Evolutionary conservation across 2,797 vertebrate species (phyloP), one percentile per base, ranked within the genome.

Genomic region (Gorsachius magnificus): DNA sequence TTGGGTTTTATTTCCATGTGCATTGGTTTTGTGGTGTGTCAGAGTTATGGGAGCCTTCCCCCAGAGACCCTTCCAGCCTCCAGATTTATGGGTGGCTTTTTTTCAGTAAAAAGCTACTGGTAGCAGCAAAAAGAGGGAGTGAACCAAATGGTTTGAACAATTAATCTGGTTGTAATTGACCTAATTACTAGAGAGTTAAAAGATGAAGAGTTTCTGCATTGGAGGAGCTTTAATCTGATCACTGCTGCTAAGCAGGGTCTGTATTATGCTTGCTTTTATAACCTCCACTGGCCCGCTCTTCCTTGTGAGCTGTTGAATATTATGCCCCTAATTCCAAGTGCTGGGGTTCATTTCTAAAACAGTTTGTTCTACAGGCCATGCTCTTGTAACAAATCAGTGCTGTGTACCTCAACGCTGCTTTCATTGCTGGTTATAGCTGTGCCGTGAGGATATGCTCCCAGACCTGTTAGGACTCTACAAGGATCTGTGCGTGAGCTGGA

Each of bases 401-500:
- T 45, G 61, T 61, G 24, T 6, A 24, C 24, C 35, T 15, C 0
- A 0, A 5, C 4, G 15, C 25, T 56, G 35, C 78, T 72, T 11
- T 24, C 64, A 4, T 10, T 33, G 64, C 45, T 29, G 69, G 33
- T 16, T 46, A 16, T 8, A 36, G 35, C 86, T 74, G 46, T 38
- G 46, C 70, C 51, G 6, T 2, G 61, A 65, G 65, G 36, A 9
- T 2, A 2, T 6, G 56, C 35, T 46, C 2, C 31, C 31, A n/a
- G 25, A 35, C 25, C 26, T 74, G 2, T 28, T 36, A 50, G 68
- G 51, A 25, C 15, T 71, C 53, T 28, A 2, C 1, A n/a, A 46
- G n/a, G 24, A 29, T 92, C 50, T 41, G 15, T 0, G 1, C 35
- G 19, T 0, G 0, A 21, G 43, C 43, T 53, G 80, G 20, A 61